These are phyloP conservation scores for Ceyx melanurus DNA, from an alignment of 2,113 vertebrate species.

Conservation along the genomic window DNA sequence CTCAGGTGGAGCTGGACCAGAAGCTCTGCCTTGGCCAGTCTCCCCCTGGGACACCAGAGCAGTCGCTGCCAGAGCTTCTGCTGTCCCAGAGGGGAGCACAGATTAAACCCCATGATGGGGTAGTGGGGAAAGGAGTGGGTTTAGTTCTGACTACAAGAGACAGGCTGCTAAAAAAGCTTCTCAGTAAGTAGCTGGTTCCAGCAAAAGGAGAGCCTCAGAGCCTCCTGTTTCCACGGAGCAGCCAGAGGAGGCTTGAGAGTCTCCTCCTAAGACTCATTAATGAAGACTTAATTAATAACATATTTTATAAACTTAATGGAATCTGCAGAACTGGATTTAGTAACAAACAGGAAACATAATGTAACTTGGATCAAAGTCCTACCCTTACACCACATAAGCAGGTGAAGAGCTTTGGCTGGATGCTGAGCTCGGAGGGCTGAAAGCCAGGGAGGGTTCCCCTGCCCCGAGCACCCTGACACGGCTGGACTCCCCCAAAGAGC, in stretches of 20 bases:
- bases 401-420: background rate
- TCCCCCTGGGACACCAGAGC: constrained; percentile 31
- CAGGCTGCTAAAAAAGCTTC: background rate
- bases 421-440: background rate
- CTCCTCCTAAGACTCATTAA: background rate
- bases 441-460: background rate
- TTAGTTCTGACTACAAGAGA: constrained; percentile 38
- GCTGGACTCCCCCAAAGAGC: background rate
- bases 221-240: background rate
- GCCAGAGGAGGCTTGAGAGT: background rate
- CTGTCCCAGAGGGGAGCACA: constrained; percentile 65
- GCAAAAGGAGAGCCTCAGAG: background rate
- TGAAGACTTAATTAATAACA: background rate
- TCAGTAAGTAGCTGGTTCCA: background rate
- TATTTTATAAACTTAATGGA: background rate
- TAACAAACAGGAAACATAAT: background rate
- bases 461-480: background rate
- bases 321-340: background rate
- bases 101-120: constrained; percentile 74
- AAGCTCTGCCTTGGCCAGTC: background rate
- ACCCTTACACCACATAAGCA: background rate
- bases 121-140: constrained; percentile 74
- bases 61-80: constrained; percentile 56
- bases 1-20: background rate
- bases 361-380: background rate